Conservation (phyloP, 1,140 invertebrate genomes). For the Drosophila lowei region DNA sequence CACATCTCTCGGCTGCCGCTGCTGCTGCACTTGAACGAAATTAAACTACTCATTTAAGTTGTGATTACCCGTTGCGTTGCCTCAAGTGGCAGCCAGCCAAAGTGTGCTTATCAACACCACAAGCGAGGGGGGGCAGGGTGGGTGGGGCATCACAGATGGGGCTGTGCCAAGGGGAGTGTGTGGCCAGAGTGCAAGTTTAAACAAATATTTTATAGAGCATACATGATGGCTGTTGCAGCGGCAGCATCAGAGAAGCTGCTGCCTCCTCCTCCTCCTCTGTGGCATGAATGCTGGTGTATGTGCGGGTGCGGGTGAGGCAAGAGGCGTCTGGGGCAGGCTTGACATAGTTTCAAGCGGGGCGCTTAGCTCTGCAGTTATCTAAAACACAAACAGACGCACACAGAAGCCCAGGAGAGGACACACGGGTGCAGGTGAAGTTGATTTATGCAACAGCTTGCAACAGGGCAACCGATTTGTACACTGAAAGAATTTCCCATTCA, state of each 20-base stretch:
- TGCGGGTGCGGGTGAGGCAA: background rate
- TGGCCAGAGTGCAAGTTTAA: conserved; percentile 53
- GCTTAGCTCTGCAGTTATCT: conserved; percentile 54
- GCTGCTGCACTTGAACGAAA: conserved; percentile 66
- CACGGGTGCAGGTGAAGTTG: conserved; percentile 57
- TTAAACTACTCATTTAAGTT: conserved; percentile 77
- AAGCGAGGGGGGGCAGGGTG: conserved; percentile 7
- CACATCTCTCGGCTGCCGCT: background rate
- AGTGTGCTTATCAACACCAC: conserved; percentile 77
- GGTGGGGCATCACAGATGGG: too few relatives aligned
- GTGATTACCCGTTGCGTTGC: conserved; percentile 72
- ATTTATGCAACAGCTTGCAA: conserved; percentile 78
- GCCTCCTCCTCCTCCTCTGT: conserved; percentile 15
- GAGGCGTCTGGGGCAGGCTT: conserved; percentile 42
- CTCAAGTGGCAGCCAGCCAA: conserved; percentile 57
- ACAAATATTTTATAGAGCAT: conserved; percentile 80
- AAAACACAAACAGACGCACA: conserved; percentile 45
- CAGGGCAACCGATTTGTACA: conserved; percentile 43
- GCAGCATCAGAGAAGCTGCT: conserved; percentile 23
- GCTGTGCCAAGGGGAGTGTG: background rate
- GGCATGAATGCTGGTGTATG: conserved; percentile 1
- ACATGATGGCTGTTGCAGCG: conserved; percentile 37
- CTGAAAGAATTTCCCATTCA: background rate
- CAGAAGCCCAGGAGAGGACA: conserved; percentile 13
- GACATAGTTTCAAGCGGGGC: conserved; percentile 67